A percentile compares a stretch with the other conserved stretches of the same genome.
Conservation (phyloP, 2,888 invertebrate genomes). For the Lapara coniferarum region DNA sequence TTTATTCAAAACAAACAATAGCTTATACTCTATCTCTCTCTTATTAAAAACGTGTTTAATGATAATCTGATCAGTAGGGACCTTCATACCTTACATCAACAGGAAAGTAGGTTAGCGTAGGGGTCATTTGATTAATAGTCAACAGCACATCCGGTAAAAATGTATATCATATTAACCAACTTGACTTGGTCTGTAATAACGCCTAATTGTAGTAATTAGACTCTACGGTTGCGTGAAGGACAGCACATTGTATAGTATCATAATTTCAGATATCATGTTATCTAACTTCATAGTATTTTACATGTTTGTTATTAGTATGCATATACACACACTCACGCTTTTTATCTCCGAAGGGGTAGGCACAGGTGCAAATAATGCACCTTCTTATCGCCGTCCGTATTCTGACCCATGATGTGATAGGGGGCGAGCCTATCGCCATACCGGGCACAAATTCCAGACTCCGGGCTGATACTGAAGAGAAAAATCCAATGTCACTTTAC, state of each 20-base stretch:
- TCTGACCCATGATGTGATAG: no score
- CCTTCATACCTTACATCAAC: constrained; percentile 11
- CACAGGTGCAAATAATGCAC: no score
- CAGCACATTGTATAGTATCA: background rate
- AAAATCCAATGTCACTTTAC: no score
- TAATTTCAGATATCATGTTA: background rate
- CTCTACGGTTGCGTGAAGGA: constrained; percentile 6
- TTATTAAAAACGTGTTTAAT: background rate
- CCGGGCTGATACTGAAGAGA: no score
- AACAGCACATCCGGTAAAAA: constrained; percentile 17
- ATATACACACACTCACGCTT: no score
- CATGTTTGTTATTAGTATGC: background rate
- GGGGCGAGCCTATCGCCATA: no score
- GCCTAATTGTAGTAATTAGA: constrained; percentile 18
- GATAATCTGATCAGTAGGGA: background rate
- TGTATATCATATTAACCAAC: constrained; percentile 1
- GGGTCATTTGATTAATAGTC: constrained; percentile 14
- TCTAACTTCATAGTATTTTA: background rate
- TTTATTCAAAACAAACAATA: constrained; percentile 3
- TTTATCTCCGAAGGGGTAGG: no score
- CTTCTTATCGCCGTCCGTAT: no score
- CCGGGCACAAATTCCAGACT: no score
- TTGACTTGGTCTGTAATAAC: background rate
- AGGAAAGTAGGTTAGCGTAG: constrained; percentile 15
- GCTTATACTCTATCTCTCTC: background rate